Evolutionary conservation across 2,113 vertebrate genomes (phyloP), one percentile per base, ranked within the genome.

Genomic region (Carassius auratus): DNA sequence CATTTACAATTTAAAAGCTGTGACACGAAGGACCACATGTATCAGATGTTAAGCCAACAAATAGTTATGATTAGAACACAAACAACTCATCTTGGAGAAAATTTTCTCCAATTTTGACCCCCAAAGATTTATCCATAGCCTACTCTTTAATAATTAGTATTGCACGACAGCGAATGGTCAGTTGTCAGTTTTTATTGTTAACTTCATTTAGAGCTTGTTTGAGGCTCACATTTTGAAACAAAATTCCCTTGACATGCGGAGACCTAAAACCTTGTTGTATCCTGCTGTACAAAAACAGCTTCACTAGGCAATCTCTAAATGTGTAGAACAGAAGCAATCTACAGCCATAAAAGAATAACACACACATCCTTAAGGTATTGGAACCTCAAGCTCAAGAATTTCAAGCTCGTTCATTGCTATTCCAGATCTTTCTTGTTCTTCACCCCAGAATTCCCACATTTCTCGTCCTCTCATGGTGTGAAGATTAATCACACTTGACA

Each of bases 401-500:
- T 81, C 80, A 81, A 52, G 80, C 64, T 50, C 19, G 17, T 69
- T 81, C 62, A 81, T 81, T 81, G 62, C 38, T 36, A 69, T 68
- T 69, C 45, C 26, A 69, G 62, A 69, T 81, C 62, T 69, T 52
- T 69, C 80, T 69, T 36, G 48, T 8, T 81, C 80, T 81, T 69
- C 80, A 52, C 80, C 80, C 80, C 61, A 68, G 80, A 81, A 81
- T 81, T 26, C 52, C 80, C 80, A n/a, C 23, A 81, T 76, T 80
- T 81, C 75, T 48, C 48, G 57, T 64, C 64, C 13, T 48, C 45
- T 19, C 62, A 14, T 81, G 62, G 80, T 68, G 84, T 9, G 48
- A 77, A 86, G 59, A 84, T 86, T 86, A 86, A 88, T 88, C 59
- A 84, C 59, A 21, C 48, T 83, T 84, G 84, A 84, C 83, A 68